Base-by-base conservation (phyloP, 1,140 invertebrate species). In the Bathynomus jamesi region DNA sequence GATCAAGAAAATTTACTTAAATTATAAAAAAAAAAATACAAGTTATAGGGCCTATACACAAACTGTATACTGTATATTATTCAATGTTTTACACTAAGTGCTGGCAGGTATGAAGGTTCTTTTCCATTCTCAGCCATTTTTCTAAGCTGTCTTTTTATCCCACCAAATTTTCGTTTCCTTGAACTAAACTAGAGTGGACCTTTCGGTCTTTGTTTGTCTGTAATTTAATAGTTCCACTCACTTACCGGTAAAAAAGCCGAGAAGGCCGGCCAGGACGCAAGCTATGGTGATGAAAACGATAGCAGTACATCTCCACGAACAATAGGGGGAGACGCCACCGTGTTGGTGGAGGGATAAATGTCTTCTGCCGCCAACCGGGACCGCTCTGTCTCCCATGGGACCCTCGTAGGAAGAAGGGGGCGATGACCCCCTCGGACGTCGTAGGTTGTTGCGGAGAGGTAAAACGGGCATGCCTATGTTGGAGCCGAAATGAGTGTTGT, bases 301-400 rank as follows among this genome's bases (percentile, higher is more conserved):
- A 27, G 93, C 91, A 65, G 92, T 89, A 81, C 93, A 91, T 82
- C 92, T 92, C 91, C 93, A 95, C 65, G 90, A 91, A 83, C 93
- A 96, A 81, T 87, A 87, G 40, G 90, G 92, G 28, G 91, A 88
- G 76, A 92, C 86, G 75, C 90, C 91, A 85, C 95, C 95, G 79
- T 91, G 89, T 80, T 94, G 93, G 81, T 95, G 93, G 82, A 92
- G 91, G 32, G 90, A 83, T 81, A 87, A 87, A 11, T 66, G n/a
- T 3, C 61, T 61, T 21, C 71, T 62, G 10, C 29, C 71, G 4
- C 60, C 71, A 27, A 87, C 87, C 28, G 88, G 85, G 78, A 89
- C 88, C 79, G 88, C 86, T 68, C 85, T 85, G 32, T 87, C 85
- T 78, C 84, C 84, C 32, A 40, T 8, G 17, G 32, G 32, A 17